A percentile compares a stretch with the other conserved stretches of the same genome.
Evolutionary conservation across 2,113 vertebrate species (phyloP).

Genomic region (Myrmophylax atrothorax): DNA sequence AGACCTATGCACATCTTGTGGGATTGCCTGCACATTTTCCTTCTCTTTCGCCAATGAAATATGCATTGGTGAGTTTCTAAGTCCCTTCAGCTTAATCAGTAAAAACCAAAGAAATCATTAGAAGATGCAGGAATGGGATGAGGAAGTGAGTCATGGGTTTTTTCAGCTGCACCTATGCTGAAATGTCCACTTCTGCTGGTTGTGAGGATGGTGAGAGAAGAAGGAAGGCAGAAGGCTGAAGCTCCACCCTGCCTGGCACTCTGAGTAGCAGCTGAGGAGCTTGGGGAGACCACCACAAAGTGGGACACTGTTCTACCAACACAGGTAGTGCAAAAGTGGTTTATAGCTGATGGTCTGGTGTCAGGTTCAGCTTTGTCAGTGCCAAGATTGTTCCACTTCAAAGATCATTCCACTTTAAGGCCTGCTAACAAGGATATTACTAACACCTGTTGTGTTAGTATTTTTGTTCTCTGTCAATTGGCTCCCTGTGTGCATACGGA

Average conservation of each 20-base stretch:
- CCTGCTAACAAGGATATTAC: neutral
- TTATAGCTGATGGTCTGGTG: neutral
- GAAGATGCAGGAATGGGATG: neutral
- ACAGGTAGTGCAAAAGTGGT: neutral
- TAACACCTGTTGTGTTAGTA: neutral
- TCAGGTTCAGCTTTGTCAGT: neutral
- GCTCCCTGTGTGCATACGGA: fast-evolving
- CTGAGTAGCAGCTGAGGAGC: neutral
- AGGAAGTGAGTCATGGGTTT: neutral
- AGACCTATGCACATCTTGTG: neutral
- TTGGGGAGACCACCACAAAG: neutral
- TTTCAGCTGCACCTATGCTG: neutral
- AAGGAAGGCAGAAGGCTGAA: neutral
- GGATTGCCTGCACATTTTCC: neutral
- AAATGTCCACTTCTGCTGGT: neutral
- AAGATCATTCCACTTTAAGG: neutral
- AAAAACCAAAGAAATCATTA: neutral
- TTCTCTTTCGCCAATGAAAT: neutral
- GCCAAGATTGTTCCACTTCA: neutral
- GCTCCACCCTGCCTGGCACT: neutral
- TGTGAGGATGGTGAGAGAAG: neutral
- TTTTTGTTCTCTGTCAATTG: neutral
- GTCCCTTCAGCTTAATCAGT: neutral
- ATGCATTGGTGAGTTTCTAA: neutral
- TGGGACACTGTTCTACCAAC: neutral